Conservation (phyloP, 2,113 vertebrate species). For the Gadus macrocephalus region DNA sequence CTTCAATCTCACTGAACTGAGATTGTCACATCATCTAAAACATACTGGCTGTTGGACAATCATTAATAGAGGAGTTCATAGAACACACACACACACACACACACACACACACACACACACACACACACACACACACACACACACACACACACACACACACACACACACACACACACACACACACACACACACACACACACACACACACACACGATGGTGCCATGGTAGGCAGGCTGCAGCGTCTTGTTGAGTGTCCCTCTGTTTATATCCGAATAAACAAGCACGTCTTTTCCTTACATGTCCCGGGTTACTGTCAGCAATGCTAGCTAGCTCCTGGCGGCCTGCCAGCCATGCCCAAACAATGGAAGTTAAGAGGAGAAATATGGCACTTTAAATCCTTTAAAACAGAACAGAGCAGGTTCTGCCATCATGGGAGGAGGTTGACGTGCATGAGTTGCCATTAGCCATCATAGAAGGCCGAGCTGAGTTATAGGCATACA, state of each 20-base stretch:
- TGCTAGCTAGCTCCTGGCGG: constrained; percentile 13
- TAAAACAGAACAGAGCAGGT: constrained; percentile 22
- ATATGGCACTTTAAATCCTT: constrained; percentile 15
- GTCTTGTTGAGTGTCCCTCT: not conserved
- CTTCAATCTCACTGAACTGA: too few relatives aligned
- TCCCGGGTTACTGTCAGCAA: constrained; percentile 41
- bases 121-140: not conserved
- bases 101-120: constrained; percentile 1
- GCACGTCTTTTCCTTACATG: constrained; percentile 47
- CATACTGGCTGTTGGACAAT: too few relatives aligned
- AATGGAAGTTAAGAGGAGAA: constrained; percentile 9
- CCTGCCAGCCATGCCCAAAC: not conserved
- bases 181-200: constrained; percentile 2
- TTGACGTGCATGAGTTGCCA: constrained; percentile 11
- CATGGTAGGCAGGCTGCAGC: not conserved
- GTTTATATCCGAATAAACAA: constrained; percentile 35
- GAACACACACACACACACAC: not conserved
- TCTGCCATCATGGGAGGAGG: constrained; percentile 10
- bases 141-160: not conserved
- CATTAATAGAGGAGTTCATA: not conserved
- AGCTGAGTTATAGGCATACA: constrained; percentile 4
- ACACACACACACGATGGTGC: not conserved
- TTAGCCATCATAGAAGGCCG: constrained; percentile 10
- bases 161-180: not conserved
- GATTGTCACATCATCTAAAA: too few relatives aligned